A percentile compares a stretch with the other conserved stretches of the same genome.
phyloP scores from a whole-genome alignment of 2,888 invertebrate species.

The Philereme vetulata region DNA sequence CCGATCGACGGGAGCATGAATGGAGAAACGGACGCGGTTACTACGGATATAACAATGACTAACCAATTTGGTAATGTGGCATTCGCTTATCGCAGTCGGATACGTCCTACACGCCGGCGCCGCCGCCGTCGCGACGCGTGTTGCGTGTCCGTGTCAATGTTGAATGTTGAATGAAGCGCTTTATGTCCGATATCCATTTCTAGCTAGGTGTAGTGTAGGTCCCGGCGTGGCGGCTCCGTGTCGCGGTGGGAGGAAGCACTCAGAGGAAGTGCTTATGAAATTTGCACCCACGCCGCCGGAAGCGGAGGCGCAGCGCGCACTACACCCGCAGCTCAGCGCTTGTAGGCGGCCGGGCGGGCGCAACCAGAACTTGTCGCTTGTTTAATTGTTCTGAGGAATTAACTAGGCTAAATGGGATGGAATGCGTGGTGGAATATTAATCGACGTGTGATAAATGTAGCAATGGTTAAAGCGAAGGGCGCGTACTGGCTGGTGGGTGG shows the following conservation, averaged over 20 bases:
- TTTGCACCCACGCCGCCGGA: conserved; percentile 72
- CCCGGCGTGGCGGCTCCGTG: conserved; percentile 40
- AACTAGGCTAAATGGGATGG: conserved; percentile 29
- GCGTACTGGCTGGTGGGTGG: conserved; percentile 44
- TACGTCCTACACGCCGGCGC: conserved; percentile 55
- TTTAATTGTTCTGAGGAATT: conserved; percentile 12
- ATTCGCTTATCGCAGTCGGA: conserved; percentile 57
- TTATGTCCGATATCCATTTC: conserved; percentile 47
- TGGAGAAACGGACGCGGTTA: conserved; percentile 49
- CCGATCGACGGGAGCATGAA: conserved; percentile 53
- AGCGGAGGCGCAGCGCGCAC: conserved; percentile 67
- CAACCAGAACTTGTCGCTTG: conserved; percentile 28
- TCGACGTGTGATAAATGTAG: conserved; percentile 53
- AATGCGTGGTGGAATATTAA: conserved; percentile 46
- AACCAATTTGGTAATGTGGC: conserved; percentile 57
- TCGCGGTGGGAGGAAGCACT: conserved; percentile 63
- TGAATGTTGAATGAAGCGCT: conserved; percentile 45
- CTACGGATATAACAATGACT: conserved; percentile 58
- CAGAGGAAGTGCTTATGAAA: conserved; percentile 77
- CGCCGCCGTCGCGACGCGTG: conserved; percentile 48
- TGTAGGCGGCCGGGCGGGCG: conserved; percentile 58
- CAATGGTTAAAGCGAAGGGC: conserved; percentile 59
- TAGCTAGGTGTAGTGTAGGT: conserved; percentile 38
- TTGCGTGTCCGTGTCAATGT: conserved; percentile 46
- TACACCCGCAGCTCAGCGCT: conserved; percentile 32